phyloP scores from a whole-genome alignment of 2,888 invertebrate species.

The Drosophila demipolita region DNA sequence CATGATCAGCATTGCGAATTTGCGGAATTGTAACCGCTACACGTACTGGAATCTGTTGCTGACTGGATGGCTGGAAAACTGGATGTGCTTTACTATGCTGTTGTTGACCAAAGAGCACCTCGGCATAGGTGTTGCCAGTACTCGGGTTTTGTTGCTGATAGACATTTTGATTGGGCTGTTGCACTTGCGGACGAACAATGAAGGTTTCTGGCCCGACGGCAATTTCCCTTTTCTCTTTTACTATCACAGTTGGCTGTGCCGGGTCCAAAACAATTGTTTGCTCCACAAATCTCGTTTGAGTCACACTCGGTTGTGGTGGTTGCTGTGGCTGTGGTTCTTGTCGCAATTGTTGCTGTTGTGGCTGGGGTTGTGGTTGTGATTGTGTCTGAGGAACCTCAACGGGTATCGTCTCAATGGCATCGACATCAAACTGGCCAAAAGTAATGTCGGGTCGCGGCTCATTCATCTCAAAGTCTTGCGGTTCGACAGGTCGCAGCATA shows the following conservation, averaged over 20 bases:
- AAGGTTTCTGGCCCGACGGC: constrained; percentile 18
- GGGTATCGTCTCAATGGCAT: constrained; percentile 82
- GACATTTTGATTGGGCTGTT: constrained; percentile 41
- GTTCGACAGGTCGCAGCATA: constrained; percentile 65
- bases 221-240: constrained; percentile 36
- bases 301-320: constrained; percentile 18
- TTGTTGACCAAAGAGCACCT: constrained; percentile 82
- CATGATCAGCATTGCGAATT: constrained; percentile 49
- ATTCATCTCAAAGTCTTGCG: constrained; percentile 73
- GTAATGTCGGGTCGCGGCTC: constrained; percentile 82
- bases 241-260: constrained; percentile 60
- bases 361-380: constrained; percentile 11
- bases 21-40: constrained; percentile 60
- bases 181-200: constrained; percentile 53
- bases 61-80: constrained; percentile 87
- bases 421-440: constrained; percentile 82
- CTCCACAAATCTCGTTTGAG: constrained; percentile 48
- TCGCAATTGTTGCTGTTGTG: constrained; percentile 13
- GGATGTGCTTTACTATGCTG: constrained; percentile 68
- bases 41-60: constrained; percentile 73
- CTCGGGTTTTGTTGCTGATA: constrained; percentile 50
- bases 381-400: constrained; percentile 38
- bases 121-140: constrained; percentile 82
- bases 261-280: constrained; percentile 43
- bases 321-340: constrained; percentile 19